phyloP scores from a whole-genome alignment of 1,140 invertebrate genomes.

The Zaprionus vittiger region DNA sequence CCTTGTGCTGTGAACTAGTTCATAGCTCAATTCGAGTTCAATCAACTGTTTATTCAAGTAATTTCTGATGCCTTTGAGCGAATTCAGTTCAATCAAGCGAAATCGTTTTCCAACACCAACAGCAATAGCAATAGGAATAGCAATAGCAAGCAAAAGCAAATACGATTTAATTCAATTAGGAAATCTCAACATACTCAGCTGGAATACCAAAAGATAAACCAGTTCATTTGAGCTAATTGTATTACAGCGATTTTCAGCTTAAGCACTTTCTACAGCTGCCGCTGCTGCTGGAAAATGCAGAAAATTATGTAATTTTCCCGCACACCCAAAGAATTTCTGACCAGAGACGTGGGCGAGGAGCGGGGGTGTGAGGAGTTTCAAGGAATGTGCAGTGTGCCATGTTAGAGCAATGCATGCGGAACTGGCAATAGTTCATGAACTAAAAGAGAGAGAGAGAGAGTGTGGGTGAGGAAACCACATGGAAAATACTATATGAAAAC shows the following conservation, averaged over 20 bases:
- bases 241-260: conserved; percentile 26
- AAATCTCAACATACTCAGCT: conserved; percentile 1
- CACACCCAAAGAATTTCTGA: conserved; percentile 1
- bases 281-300: conserved; percentile 3
- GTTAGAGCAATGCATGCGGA: background rate
- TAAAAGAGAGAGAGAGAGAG: background rate
- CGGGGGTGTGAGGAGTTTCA: background rate
- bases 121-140: background rate
- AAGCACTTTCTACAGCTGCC: conserved; percentile 5
- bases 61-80: background rate
- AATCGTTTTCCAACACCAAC: background rate
- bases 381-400: conserved; percentile 16
- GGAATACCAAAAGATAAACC: background rate
- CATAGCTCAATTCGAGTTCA: background rate
- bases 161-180: background rate
- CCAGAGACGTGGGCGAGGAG: background rate
- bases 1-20: background rate
- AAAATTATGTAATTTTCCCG: conserved; percentile 18
- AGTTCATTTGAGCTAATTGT: conserved; percentile 35
- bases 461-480: background rate
- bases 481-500: background rate
- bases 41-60: background rate
- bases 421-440: background rate
- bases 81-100: background rate
- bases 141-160: background rate